Evolutionary conservation across 1,140 invertebrate genomes (phyloP), one percentile per base, ranked within the genome.

Genomic region (Rhopalosiphum maidis): DNA sequence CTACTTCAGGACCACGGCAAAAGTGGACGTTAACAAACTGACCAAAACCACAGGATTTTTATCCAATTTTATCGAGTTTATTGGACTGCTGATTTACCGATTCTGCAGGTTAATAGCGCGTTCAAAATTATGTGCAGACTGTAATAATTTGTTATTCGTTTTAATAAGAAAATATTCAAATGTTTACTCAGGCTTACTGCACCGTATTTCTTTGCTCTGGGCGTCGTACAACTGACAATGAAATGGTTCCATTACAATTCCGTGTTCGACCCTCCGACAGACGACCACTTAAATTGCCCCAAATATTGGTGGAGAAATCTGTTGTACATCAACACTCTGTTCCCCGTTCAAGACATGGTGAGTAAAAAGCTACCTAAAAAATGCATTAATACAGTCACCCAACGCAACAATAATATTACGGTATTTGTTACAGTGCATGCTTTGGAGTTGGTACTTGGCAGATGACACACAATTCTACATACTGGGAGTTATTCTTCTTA

Each of bases 391-490:
- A 6, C 30, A 3, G 18, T n/a, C 4, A 0, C 1, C 18, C n/a
- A 0, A 18, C 30, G n/a, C n/a, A 35, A 77, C 60, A 5, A 77
- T 77, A 77, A n/a, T n/a, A 22, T 77, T n/a, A 77, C 4, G 30
- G 18, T 77, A n/a, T 77, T 89, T 37, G 37, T 89, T 89, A 23
- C 95, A 98, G 97, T 98, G 97, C 94, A 98, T 98, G 97, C 94
- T 98, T 46, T 98, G 97, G 97, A 98, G 97, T 95, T 98, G 97
- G 97, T 98, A 98, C 94, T 95, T 98, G n/a, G 97, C 97, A 0
- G 97, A 98, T 94, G 97, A 98, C 94, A 98, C 97, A 0, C 97
- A 98, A 94, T 98, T 98, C 95, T 98, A 98, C 94, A 96, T 97
- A 41, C 96, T 98, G 48, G 97, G 97, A 54, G 97, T 97, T 2